Base-by-base conservation (phyloP, 2,113 vertebrate species). In the Galemys pyrenaicus region DNA sequence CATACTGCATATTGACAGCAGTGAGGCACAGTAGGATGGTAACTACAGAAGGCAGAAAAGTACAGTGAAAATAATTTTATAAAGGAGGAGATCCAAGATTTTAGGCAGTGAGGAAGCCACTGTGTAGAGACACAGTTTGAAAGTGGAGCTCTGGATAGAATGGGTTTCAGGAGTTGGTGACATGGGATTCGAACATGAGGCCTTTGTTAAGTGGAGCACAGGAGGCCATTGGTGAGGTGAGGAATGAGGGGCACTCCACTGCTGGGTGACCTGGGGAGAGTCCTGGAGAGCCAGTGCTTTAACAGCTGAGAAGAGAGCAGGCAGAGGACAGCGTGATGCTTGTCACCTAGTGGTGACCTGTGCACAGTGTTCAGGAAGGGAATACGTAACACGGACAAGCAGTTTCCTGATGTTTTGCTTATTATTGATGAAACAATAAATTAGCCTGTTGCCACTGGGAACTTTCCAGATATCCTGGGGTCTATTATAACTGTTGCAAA, bases 341-440 rank as follows among this genome's bases (percentile, higher is more conserved):
- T 17, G 75, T 74, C 75, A n/a, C n/a, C 64, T 37, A 16, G 60
- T 4, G 39, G 39, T 32, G 10, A 3, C 15, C 39, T 65, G n/a
- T 56, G 73, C 39, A 62, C 54, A 7, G 77, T 44, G 67, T 71
- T n/a, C 32, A 60, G 32, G 75, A 92, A 75, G 51, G 84, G 83
- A 70, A 60, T 37, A 39, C 8, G 78, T 75, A 58, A 80, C 4
- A 0, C 49, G 19, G 65, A 30, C 26, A 65, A 44, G 67, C 49
- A 46, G 62, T 80, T 92, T 95, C 62, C 46, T 71, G 91, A 56
- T 46, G 26, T 71, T 83, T 68, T 94, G 71, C 46, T 84, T 75
- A 32, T 79, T 90, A 74, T 60, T 92, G 89, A 65, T 54, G 51
- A 84, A 83, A 56, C 41, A 92, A n/a, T 90, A 70, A 83, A 65